These are phyloP conservation scores for Podarcis siculus DNA, from an alignment of 2,797 vertebrate species.

Conservation along the genomic window DNA sequence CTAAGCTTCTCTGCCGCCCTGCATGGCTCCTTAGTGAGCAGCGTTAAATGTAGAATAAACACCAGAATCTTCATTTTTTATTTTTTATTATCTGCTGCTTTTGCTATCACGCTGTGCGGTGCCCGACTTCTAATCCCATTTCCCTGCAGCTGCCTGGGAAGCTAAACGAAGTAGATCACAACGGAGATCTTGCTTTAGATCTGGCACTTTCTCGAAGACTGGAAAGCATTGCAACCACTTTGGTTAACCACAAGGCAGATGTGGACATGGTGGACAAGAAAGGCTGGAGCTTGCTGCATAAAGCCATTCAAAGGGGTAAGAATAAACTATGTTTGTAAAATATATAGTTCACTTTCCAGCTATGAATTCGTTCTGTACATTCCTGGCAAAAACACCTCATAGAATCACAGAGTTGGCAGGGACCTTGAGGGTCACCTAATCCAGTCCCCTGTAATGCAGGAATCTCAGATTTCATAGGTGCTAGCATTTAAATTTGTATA, in stretches of 20 bases:
- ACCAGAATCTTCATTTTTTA: not conserved
- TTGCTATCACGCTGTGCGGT: not conserved
- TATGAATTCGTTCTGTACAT: too few species aligned
- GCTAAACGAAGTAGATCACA: conserved; percentile 93
- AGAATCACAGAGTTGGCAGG: not conserved
- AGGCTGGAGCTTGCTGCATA: conserved; percentile 96
- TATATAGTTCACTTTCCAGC: not conserved
- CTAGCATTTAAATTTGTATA: not conserved
- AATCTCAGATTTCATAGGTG: too few species aligned
- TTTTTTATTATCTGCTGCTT: too few species aligned
- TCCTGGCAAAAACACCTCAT: not conserved
- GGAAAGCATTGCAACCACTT: conserved; percentile 94
- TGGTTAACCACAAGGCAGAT: conserved; percentile 94
- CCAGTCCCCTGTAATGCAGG: too few species aligned
- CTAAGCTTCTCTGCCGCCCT: too few species aligned
- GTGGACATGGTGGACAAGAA: conserved; percentile 95
- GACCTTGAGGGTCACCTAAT: too few species aligned
- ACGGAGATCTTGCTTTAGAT: conserved; percentile 94
- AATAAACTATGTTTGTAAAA: not conserved
- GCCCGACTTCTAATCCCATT: conserved; percentile 21
- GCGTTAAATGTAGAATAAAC: not conserved
- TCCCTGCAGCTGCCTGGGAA: conserved; percentile 89
- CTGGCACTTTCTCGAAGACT: conserved; percentile 89
- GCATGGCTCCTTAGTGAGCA: not conserved
- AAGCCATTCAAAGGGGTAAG: conserved; percentile 96